These are phyloP conservation scores for Festucalex cinctus DNA, from an alignment of 2,113 vertebrate genomes.

Conservation along the genomic window DNA sequence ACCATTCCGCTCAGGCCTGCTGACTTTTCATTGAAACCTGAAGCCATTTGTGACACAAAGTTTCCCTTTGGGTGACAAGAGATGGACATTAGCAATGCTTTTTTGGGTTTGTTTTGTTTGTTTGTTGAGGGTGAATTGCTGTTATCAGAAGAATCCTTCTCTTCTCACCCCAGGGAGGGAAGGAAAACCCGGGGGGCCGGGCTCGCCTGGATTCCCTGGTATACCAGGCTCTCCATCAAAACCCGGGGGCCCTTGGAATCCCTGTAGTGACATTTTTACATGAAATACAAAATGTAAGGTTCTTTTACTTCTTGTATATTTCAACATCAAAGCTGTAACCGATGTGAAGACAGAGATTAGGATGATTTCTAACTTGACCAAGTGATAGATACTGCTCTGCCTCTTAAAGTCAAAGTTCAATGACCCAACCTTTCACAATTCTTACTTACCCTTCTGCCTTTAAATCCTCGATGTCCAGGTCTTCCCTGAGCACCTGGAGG, in stretches of 20 bases:
- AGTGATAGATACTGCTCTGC: background rate
- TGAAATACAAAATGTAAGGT: background rate
- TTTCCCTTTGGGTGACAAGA: slow-evolving; percentile 59
- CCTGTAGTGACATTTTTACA: slow-evolving; percentile 64
- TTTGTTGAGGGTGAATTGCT: background rate
- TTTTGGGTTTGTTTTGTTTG: background rate
- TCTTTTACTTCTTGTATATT: background rate
- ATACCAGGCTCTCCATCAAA: slow-evolving; percentile 94
- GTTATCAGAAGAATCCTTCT: slow-evolving; percentile 19
- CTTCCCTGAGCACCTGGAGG: slow-evolving; percentile 86
- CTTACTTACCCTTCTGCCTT: slow-evolving; percentile 82
- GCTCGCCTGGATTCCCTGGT: slow-evolving; percentile 88
- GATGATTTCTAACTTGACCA: background rate
- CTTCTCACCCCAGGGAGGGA: slow-evolving; percentile 77
- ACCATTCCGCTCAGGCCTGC: slow-evolving; percentile 74
- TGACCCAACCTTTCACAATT: background rate
- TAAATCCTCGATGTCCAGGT: slow-evolving; percentile 85
- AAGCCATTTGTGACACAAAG: slow-evolving; percentile 85
- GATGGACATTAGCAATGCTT: background rate
- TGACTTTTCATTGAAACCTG: slow-evolving; percentile 87
- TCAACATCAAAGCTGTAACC: background rate
- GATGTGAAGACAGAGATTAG: background rate
- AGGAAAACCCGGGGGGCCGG: slow-evolving; percentile 84
- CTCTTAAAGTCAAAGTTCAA: background rate
- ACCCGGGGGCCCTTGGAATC: slow-evolving; percentile 84